Base-by-base conservation (phyloP, 2,888 invertebrate species). In the Tetrapedia diversipes region DNA sequence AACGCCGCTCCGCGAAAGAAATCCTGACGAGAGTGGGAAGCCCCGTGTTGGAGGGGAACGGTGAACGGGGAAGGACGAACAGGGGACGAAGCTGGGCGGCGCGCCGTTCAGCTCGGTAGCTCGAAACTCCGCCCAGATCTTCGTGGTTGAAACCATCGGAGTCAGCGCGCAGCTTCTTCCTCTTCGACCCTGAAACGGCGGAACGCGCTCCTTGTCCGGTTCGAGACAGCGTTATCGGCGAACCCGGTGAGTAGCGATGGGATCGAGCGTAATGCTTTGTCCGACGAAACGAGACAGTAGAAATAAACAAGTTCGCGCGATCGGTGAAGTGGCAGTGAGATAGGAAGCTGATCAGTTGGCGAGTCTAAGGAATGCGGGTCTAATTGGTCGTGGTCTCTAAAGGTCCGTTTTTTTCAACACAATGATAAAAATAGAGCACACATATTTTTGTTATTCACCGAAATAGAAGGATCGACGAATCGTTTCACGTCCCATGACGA, bases 101-200 rank as follows among this genome's bases (percentile, higher is more conserved):
- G 79, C 85, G 63, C 61, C 16, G 57, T 64, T 60, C 77, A 47
- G 61, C 78, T 72, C 77, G 67, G 75, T 77, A 77, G 79, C 72
- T 60, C 64, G 77, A 71, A 76, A 81, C 83, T 84, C 83, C 88
- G 86, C 86, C 88, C 87, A 83, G 68, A 78, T 81, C 76, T 67
- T 73, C 79, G 81, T 63, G 60, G 61, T 19, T 51, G 69, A 74
- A 59, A 76, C 59, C 72, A 61, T 67, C 79, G 68, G n/a, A 68
- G 70, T 61, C 73, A 77, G 77, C 82, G 76, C 54, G 45, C 51
- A 37, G 59, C 68, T 68, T 75, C 72, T 66, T 73, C 70, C 19
- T 32, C 51, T 45, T 66, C 72, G 59, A 73, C 63, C 66, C 65
- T 22, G 22, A 34, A 29, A 19, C 24, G 39, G 57, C n/a, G 39